Evolutionary conservation across 2,888 invertebrate genomes (phyloP), one percentile per base, ranked within the genome.

Genomic region (Drosophila niveifrons): DNA sequence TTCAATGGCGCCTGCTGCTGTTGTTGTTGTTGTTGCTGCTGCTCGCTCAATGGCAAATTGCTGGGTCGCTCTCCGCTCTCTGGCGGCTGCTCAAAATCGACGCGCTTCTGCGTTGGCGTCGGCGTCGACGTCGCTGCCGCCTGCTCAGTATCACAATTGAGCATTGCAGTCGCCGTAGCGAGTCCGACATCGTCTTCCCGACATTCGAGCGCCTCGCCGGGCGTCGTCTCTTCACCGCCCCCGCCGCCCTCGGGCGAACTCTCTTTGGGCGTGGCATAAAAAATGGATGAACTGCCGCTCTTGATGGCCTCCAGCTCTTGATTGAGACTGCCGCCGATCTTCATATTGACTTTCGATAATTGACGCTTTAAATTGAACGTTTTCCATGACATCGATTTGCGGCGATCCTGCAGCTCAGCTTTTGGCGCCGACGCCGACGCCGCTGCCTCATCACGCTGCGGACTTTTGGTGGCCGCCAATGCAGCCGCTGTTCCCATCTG

Each of bases 301-400:
- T 93, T 93, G 53, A 93, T 92, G 13, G 94, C 92, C 75, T 91
- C 88, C 82, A 80, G 76, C 69, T 93, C 92, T 78, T 82, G 80
- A 61, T 89, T 90, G 58, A 84, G 72, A 31, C 73, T 64, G 9
- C 82, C 76, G 18, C 90, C 86, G 70, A 91, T 92, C 66, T 91
- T 91, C 90, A 91, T 95, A 85, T 95, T 95, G 79, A 96, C 96
- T 92, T 94, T 96, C 72, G 96, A 96, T 82, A 97, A 94, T 92
- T 96, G 96, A 82, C 96, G 95, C 92, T 97, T 97, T 68, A 97
- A 93, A 92, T 95, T 96, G 93, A 96, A 96, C 69, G 94, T 94
- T 92, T 96, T 96, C 96, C 96, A 96, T 65, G 94, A 92, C 76
- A 95, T 94, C 34, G 95, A 95, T 85, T 95, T 95, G 80, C 95